A percentile compares a stretch with the other conserved stretches of the same genome.
Conservation (phyloP, 2,113 vertebrate species). For the Capra hircus region DNA sequence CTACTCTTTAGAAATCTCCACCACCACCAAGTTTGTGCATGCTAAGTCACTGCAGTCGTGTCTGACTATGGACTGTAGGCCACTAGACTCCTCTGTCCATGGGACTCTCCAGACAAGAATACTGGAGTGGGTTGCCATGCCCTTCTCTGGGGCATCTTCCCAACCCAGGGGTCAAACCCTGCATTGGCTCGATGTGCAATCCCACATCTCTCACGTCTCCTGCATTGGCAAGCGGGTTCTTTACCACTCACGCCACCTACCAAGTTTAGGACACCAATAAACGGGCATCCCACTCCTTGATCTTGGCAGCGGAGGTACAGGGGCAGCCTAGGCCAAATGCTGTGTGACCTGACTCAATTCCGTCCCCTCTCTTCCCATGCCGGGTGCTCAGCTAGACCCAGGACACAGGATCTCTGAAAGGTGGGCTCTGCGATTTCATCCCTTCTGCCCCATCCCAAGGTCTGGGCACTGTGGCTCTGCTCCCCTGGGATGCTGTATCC, state of each 20-base stretch:
- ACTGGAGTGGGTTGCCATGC: background rate
- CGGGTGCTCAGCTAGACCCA: background rate
- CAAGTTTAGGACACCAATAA: background rate
- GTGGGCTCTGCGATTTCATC: no score
- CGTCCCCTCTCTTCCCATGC: background rate
- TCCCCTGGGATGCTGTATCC: background rate
- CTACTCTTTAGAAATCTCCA: background rate
- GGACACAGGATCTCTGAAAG: background rate
- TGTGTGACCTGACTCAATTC: background rate
- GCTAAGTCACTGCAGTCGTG: background rate
- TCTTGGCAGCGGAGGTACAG: background rate
- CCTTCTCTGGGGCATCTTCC: background rate
- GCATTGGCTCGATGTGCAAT: accelerated
- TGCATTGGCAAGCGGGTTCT: background rate
- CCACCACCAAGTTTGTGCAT: background rate
- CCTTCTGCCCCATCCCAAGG: background rate
- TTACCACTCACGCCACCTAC: background rate
- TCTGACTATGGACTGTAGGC: background rate
- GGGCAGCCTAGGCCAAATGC: background rate
- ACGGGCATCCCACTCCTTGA: background rate
- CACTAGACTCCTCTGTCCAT: background rate
- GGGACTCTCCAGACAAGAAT: background rate
- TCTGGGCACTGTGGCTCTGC: background rate
- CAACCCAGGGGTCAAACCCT: background rate
- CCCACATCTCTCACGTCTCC: background rate